phyloP scores from a whole-genome alignment of 2,797 vertebrate species.

The Schizopygopsis malacanthus region DNA sequence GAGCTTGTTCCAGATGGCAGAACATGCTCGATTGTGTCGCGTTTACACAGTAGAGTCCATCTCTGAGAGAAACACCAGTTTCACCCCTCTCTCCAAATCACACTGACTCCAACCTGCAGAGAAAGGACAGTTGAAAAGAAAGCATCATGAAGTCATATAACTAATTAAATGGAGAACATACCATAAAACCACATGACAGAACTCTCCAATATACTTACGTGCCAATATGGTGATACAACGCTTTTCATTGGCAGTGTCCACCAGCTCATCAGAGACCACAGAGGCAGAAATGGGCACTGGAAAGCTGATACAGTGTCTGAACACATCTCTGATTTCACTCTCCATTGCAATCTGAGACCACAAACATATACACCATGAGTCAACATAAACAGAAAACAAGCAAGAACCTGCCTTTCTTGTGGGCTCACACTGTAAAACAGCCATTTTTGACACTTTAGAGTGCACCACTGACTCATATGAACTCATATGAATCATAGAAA shows the following conservation, averaged over 20 bases:
- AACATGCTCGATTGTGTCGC: constrained; percentile 48
- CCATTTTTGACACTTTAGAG: background rate
- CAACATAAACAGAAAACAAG: background rate
- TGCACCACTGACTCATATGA: background rate
- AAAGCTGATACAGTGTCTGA: constrained; percentile 65
- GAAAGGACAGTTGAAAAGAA: background rate
- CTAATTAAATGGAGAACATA: background rate
- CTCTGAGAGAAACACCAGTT: constrained; percentile 71
- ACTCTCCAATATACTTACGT: constrained; percentile 62
- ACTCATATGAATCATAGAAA: background rate
- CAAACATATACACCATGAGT: constrained; percentile 12
- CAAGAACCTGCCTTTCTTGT: background rate
- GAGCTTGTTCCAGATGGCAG: constrained; percentile 61
- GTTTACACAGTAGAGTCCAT: constrained; percentile 71
- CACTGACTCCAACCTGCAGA: constrained; percentile 79
- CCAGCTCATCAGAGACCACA: constrained; percentile 60
- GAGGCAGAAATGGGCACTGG: constrained; percentile 67
- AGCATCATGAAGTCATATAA: background rate
- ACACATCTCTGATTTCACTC: constrained; percentile 65
- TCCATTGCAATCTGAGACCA: constrained; percentile 46
- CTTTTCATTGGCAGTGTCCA: constrained; percentile 37
- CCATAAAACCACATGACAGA: background rate
- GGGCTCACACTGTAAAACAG: background rate
- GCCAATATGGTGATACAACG: constrained; percentile 65
- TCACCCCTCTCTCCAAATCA: constrained; percentile 70